Evolutionary conservation across 2,113 vertebrate species (phyloP), one percentile per base, ranked within the genome.

Genomic region (Aythya baeri): DNA sequence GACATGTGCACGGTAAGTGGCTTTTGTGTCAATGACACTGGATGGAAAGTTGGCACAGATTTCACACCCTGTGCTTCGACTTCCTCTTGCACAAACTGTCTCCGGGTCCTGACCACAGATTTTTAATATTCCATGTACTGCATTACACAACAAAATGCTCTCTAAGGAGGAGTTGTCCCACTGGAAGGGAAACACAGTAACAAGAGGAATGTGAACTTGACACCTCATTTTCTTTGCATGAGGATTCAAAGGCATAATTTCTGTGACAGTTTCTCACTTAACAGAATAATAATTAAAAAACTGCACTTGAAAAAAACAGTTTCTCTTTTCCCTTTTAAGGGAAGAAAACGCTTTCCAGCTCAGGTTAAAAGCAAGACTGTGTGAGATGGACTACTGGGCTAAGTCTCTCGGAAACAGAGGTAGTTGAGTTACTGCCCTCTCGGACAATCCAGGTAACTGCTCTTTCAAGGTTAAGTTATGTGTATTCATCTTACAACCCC

Each of bases 281-380:
- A 93, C 57, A 83, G 36, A 80, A 46, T 25, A 29, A 1, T 77
- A 93, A 95, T 94, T 88, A 90, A 93, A 90, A 97, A 97, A 76
- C 43, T 34, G 54, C 11, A 21, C 52, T 58, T 43, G 1, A 5
- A 7, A n/a, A 49, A 38, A 6, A 52, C 38, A 29, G 0, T 41
- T 84, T 26, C 13, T 31, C 1, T 58, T 73, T 23, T 59, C 32
- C 26, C 11, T 41, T 75, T 84, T 84, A 58, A 84, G 11, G 46
- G 49, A 90, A 85, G 1, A 67, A 93, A 89, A 73, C 21, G 38
- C 31, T 89, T 59, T 27, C n/a, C 57, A 36, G 41, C 41, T 58
- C 1, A 5, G 4, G 31, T 38, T 17, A 62, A 81, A 80, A 70
- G 17, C 13, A 67, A 62, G 44, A 43, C 6, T 22, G 17, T 6